phyloP scores from a whole-genome alignment of 2,888 invertebrate genomes.

The Synanthedon formicaeformis region DNA sequence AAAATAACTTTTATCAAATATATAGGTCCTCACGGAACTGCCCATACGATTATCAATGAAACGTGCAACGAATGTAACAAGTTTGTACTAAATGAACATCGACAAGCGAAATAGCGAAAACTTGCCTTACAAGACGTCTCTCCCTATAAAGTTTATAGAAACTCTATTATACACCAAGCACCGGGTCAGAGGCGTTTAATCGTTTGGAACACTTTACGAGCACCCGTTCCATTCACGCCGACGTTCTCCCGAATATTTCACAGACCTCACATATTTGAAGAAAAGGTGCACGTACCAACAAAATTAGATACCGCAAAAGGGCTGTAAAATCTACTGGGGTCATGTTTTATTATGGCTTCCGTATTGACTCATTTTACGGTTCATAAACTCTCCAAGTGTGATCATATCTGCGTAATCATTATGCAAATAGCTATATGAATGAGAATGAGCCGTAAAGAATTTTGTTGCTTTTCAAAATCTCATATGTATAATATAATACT shows the following conservation, averaged over 20 bases:
- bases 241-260: slow-evolving; percentile 16
- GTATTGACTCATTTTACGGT: slow-evolving; percentile 29
- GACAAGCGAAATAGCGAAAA: background rate
- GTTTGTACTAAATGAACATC: background rate
- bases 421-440: slow-evolving; percentile 6
- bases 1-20: too few species aligned
- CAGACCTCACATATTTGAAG: slow-evolving; percentile 13
- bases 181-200: slow-evolving; percentile 41
- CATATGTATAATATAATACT: too few species aligned
- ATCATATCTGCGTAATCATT: slow-evolving; percentile 14
- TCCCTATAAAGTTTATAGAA: slow-evolving; percentile 17
- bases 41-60: too few species aligned
- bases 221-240: slow-evolving; percentile 22
- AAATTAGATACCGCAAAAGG: slow-evolving; percentile 24
- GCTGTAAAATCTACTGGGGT: slow-evolving; percentile 17
- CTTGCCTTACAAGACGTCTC: background rate
- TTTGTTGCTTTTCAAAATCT: background rate
- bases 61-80: background rate
- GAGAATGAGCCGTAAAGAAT: slow-evolving; percentile 10
- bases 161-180: slow-evolving; percentile 18
- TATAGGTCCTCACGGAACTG: too few species aligned
- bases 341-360: slow-evolving; percentile 17
- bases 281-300: slow-evolving; percentile 17
- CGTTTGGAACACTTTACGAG: slow-evolving; percentile 48
- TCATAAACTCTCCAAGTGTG: slow-evolving; percentile 31